Evolutionary conservation across 2,113 vertebrate genomes (phyloP), one percentile per base, ranked within the genome.

Genomic region (Ranitomeya variabilis): DNA sequence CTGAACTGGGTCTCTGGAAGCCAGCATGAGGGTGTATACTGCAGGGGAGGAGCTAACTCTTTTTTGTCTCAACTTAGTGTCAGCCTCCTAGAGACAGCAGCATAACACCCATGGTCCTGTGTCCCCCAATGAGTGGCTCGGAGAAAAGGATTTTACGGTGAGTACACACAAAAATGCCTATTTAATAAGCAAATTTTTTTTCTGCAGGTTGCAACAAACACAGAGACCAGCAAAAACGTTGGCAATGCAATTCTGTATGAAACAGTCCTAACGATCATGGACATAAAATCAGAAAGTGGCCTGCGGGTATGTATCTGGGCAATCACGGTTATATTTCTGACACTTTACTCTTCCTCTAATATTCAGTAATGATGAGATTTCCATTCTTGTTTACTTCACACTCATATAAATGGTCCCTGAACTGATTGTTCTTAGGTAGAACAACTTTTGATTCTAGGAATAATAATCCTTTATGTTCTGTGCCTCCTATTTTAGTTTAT

Each of bases 221-320:
- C 98, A 73, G 98, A 99, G 93, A 99, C 98, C 2, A 99, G 98
- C 97, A 99, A 99, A 97, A 99, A 99, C 45, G 98, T 99, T 93
- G 98, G 98, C 91, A 99, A 99, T 90, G 98, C 98, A 91, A 99
- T 99, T 93, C 96, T 99, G 86, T 99, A 99, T 90, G 98, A 99
- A 95, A 99, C 98, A 0, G 98, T 99, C 87, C 94, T 99, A 93
- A 99, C 98, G 69, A 99, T 99, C 92, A 99, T 99, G 98, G 98
- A 99, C 94, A 99, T 99, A 94, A 99, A 99, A 93, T 99, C 98
- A 88, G 98, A 99, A 93, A 99, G 98, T 91, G 98, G 98, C 91
- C 92, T 99, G 89, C 95, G 98, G 93, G 98, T 99, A 94, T 95
- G 97, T 96, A 81, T 71, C 8, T 45, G 10, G 37, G 13, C 45